Evolutionary conservation across 1,140 invertebrate genomes (phyloP).

Genomic region (Eriocheir sinensis): DNA sequence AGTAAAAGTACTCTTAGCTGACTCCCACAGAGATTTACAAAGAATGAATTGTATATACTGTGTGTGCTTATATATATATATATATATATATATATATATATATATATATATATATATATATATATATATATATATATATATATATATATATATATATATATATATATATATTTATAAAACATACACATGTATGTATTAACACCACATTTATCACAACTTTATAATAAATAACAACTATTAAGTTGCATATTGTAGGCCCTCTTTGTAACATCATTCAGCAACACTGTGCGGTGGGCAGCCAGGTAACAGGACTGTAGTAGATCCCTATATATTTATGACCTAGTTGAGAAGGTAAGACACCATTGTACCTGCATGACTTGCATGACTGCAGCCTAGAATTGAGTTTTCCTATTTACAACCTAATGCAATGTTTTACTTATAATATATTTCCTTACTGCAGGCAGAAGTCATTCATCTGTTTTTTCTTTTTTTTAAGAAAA

Average conservation of each 20-base stretch:
- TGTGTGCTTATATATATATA: neutral
- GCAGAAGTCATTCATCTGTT: neutral
- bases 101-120: no score
- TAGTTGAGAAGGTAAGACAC: neutral
- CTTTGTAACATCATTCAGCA: no score
- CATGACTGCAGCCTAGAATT: neutral
- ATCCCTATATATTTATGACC: constrained; percentile 12
- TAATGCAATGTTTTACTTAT: neutral
- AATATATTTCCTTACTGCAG: neutral
- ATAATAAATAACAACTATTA: no score
- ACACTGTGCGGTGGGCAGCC: neutral
- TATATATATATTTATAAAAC: no score
- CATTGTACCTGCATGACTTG: neutral
- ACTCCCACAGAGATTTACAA: neutral
- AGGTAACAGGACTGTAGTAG: neutral
- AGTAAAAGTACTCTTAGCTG: neutral
- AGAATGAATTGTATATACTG: neutral
- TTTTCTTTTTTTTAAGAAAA: neutral
- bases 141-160: no score
- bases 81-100: no score
- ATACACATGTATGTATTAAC: no score
- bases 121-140: no score
- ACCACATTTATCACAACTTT: no score
- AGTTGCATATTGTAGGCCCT: no score
- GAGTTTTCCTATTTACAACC: neutral